A percentile compares a stretch with the other conserved stretches of the same genome.
Conservation (phyloP, 2,797 vertebrate genomes). For the Tiaroga cobitis region DNA sequence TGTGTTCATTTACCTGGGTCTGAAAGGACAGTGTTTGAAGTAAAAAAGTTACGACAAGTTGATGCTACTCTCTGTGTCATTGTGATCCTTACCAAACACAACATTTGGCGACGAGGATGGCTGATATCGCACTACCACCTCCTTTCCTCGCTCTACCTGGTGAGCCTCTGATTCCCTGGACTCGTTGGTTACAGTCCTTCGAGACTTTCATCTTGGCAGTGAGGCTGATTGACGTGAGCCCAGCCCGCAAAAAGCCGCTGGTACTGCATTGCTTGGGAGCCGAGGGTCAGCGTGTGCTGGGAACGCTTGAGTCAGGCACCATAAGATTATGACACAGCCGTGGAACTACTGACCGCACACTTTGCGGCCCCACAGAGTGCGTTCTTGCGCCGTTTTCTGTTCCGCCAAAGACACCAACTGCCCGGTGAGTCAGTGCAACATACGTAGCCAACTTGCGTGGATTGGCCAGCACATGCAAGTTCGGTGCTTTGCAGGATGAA, state of each 20-base stretch:
- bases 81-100: neutral
- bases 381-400: too few species aligned
- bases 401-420: too few species aligned
- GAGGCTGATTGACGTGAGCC: neutral
- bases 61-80: too few species aligned
- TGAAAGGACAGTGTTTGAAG: too few species aligned
- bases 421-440: too few species aligned
- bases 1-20: too few species aligned
- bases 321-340: neutral
- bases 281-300: constrained; percentile 18
- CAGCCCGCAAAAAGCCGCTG: neutral
- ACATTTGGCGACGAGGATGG: constrained; percentile 34
- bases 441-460: too few species aligned
- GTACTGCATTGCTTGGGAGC: neutral
- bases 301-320: neutral
- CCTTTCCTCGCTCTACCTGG: constrained; percentile 19
- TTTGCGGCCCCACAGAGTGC: constrained; percentile 1
- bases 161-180: constrained; percentile 12
- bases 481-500: too few species aligned
- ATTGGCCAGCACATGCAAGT: too few species aligned
- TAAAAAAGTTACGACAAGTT: too few species aligned
- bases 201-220: neutral
- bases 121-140: constrained; percentile 14
- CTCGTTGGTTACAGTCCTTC: constrained; percentile 1
- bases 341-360: neutral